Percentiles rank a stretch among this genome's conserved stretches.
phyloP scores from a whole-genome alignment of 2,888 invertebrate species.

The Drosophila phalerata region DNA sequence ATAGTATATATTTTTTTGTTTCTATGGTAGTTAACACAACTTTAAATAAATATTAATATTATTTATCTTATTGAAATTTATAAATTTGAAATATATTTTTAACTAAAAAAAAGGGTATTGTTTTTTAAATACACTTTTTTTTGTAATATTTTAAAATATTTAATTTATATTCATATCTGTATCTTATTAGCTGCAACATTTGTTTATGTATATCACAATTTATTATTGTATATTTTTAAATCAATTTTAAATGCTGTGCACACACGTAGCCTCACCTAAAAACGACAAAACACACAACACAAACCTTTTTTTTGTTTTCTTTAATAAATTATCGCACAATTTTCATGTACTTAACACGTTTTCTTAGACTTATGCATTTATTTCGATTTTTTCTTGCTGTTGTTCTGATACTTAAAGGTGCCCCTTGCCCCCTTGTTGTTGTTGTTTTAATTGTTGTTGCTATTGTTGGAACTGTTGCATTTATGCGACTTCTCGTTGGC shows the following conservation, averaged over 20 bases:
- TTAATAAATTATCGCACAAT: slow-evolving; percentile 62
- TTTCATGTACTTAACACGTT: slow-evolving; percentile 73
- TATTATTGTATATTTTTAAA: slow-evolving; percentile 9
- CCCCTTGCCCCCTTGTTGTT: slow-evolving; percentile 5
- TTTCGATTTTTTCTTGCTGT: slow-evolving; percentile 27
- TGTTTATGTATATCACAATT: slow-evolving; percentile 39
- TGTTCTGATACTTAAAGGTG: slow-evolving; percentile 15
- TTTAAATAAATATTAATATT: too few relatives aligned
- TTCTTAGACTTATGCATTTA: slow-evolving; percentile 63
- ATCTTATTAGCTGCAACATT: slow-evolving; percentile 55
- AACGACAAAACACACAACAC: slow-evolving; percentile 3
- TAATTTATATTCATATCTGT: slow-evolving; percentile 29
- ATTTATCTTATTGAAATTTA: too few relatives aligned
- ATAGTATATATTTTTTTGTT: too few relatives aligned
- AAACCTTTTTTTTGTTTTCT: slow-evolving; percentile 29
- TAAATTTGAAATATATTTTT: too few relatives aligned
- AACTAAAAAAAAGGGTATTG: too few relatives aligned
- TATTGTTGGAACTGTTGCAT: slow-evolving; percentile 49
- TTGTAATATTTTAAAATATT: slow-evolving; percentile 15
- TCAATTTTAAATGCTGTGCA: slow-evolving; percentile 75
- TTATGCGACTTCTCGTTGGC: slow-evolving; percentile 76
- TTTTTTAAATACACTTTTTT: too few relatives aligned
- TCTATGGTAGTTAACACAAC: too few relatives aligned
- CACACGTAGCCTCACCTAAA: slow-evolving; percentile 44
- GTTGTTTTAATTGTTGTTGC: background rate